These are phyloP conservation scores for Cataglyphis hispanica DNA, from an alignment of 1,140 invertebrate species.

Conservation along the genomic window DNA sequence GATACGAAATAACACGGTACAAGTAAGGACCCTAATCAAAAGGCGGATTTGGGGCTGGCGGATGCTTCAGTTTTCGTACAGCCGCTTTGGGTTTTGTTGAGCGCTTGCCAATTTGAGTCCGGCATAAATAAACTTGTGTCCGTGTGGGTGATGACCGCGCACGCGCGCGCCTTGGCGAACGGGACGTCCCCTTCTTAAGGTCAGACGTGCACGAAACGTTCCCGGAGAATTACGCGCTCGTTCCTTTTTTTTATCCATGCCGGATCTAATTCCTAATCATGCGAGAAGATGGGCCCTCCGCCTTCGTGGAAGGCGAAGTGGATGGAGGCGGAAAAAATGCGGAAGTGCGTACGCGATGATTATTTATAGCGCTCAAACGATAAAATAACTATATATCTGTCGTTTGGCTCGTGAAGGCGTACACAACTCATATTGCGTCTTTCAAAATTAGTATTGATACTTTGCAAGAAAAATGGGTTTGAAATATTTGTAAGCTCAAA, in stretches of 20 bases:
- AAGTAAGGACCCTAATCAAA: conserved; percentile 50
- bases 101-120: conserved; percentile 56
- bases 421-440: conserved; percentile 33
- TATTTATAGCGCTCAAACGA: conserved; percentile 44
- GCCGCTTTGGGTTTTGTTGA: conserved; percentile 57
- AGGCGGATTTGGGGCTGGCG: conserved; percentile 51
- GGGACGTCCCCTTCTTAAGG: conserved; percentile 53
- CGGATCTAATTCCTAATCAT: conserved; percentile 43
- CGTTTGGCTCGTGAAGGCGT: background rate
- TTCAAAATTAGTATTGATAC: conserved; percentile 15
- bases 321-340: conserved; percentile 34
- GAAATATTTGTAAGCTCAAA: background rate
- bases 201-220: conserved; percentile 49
- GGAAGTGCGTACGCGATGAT: conserved; percentile 40
- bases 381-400: conserved; percentile 51
- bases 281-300: conserved; percentile 13
- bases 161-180: conserved; percentile 20
- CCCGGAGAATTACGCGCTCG: conserved; percentile 17
- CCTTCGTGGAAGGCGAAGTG: conserved; percentile 38
- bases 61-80: conserved; percentile 65
- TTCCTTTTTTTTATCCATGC: background rate
- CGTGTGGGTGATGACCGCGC: conserved; percentile 54
- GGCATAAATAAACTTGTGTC: conserved; percentile 72
- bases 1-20: conserved; percentile 51
- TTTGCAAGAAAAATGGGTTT: background rate